These are phyloP conservation scores for Nemotelus nigrinus DNA, from an alignment of 2,888 invertebrate species.

Conservation along the genomic window DNA sequence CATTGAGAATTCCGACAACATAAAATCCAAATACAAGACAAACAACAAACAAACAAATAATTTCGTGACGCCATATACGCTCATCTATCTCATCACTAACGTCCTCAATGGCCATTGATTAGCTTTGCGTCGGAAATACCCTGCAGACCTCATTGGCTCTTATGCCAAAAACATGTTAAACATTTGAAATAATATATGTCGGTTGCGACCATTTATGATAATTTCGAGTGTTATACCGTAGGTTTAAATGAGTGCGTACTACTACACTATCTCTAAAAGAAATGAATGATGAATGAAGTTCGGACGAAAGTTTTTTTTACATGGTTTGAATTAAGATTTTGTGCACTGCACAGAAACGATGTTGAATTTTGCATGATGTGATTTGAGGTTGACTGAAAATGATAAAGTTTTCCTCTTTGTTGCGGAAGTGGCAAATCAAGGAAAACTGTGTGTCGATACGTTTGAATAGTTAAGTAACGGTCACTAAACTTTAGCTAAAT, in stretches of 20 bases:
- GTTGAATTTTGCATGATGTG: not conserved
- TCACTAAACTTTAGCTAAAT: no score
- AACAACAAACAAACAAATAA: no score
- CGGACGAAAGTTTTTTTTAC: not conserved
- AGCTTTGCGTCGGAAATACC: conserved; percentile 16
- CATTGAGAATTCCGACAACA: no score
- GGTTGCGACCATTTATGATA: conserved; percentile 12
- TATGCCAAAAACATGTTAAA: conserved; percentile 25
- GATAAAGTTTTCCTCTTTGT: no score
- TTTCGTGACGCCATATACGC: no score
- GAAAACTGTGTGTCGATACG: no score
- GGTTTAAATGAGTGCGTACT: not conserved
- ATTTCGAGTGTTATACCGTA: not conserved
- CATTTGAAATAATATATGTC: conserved; percentile 23
- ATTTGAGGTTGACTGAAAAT: not conserved
- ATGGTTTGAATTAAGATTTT: not conserved
- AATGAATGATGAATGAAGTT: conserved; percentile 4
- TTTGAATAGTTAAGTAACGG: no score
- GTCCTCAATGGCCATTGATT: not conserved
- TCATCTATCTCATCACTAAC: not conserved
- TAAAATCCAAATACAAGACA: no score
- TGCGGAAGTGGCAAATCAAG: no score
- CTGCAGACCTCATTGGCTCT: conserved; percentile 29
- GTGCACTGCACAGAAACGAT: not conserved
- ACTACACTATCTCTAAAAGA: not conserved